Conservation (phyloP, 2,888 invertebrate species). For the Drosophila emarginata region DNA sequence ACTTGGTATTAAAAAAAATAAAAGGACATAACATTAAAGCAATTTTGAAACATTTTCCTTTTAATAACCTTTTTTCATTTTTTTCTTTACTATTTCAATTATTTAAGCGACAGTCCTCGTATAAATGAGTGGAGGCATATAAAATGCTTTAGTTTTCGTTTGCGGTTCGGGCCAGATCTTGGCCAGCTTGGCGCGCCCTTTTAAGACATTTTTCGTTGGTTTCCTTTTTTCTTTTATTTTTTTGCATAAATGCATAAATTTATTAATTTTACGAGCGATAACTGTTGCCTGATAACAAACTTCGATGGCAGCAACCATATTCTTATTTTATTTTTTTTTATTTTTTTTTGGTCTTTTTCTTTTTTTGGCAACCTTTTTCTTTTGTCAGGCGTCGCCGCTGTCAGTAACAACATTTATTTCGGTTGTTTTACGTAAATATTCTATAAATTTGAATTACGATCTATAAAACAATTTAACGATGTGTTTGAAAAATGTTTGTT, state of each 20-base stretch:
- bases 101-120: not conserved
- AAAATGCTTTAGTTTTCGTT: conserved; percentile 17
- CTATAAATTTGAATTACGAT: conserved; percentile 32
- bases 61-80: too few relatives aligned
- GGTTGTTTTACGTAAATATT: conserved; percentile 17
- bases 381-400: conserved; percentile 31
- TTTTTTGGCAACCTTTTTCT: conserved; percentile 26
- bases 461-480: conserved; percentile 44
- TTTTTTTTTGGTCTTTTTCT: not conserved
- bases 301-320: not conserved
- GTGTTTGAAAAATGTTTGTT: conserved; percentile 31
- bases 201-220: conserved; percentile 17
- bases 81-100: too few relatives aligned
- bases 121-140: not conserved
- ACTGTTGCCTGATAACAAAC: conserved; percentile 49
- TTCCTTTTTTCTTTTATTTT: conserved; percentile 26
- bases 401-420: conserved; percentile 31
- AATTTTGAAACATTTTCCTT: too few relatives aligned
- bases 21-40: too few relatives aligned
- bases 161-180: conserved; percentile 10
- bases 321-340: too few relatives aligned
- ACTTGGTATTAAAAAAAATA: too few relatives aligned
- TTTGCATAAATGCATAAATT: conserved; percentile 65
- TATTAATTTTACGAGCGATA: conserved; percentile 57
- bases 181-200: conserved; percentile 57